phyloP scores from a whole-genome alignment of 2,888 invertebrate genomes.

The Dryobotodes eremita region DNA sequence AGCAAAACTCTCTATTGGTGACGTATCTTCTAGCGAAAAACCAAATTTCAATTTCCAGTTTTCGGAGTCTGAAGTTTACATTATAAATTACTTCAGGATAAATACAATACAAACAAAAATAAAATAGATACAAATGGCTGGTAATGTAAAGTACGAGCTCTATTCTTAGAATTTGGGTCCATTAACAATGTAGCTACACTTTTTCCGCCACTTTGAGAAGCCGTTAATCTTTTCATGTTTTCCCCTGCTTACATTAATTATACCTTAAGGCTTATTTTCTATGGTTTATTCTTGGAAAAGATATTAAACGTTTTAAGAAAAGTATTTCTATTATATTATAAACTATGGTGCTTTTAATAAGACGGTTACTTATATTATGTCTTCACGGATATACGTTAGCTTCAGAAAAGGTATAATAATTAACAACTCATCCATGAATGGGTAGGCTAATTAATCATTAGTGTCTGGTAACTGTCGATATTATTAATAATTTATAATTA shows the following conservation, averaged over 20 bases:
- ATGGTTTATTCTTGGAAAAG: slow-evolving; percentile 3
- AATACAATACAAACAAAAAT: neutral
- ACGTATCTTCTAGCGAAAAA: neutral
- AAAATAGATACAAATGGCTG: slow-evolving; percentile 23
- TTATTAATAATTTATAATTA: too few species aligned
- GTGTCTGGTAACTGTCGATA: too few species aligned
- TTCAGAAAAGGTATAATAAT: neutral
- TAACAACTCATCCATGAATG: slow-evolving; percentile 13
- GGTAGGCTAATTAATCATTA: too few species aligned
- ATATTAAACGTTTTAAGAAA: neutral
- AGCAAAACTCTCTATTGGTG: slow-evolving; percentile 11
- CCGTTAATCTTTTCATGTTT: slow-evolving; percentile 36
- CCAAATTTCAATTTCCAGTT: slow-evolving; percentile 33
- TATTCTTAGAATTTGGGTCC: slow-evolving; percentile 32
- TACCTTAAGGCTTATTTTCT: slow-evolving; percentile 2
- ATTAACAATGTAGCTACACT: slow-evolving; percentile 26
- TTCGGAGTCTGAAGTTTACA: slow-evolving; percentile 4
- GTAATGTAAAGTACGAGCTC: slow-evolving; percentile 15
- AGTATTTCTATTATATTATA: neutral
- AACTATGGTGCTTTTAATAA: neutral
- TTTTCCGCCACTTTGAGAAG: slow-evolving; percentile 21
- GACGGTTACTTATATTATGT: neutral
- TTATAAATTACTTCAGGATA: slow-evolving; percentile 18
- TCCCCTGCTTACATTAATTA: slow-evolving; percentile 19
- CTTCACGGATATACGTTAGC: neutral